Base-by-base conservation (phyloP, 1,140 invertebrate species). In the Danaus plexippus region DNA sequence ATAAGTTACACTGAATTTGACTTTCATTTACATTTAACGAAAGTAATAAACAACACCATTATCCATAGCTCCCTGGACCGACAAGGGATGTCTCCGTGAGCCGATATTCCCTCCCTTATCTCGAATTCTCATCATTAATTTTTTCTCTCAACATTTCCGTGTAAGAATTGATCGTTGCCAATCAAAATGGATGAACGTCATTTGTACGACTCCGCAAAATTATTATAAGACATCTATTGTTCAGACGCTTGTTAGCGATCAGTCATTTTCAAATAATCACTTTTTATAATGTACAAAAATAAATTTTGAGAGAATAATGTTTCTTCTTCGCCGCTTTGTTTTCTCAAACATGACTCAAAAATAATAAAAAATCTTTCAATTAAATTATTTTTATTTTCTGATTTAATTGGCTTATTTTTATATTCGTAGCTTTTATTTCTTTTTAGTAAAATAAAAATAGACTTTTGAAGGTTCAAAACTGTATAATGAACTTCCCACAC, bases 91-190 rank as follows among this genome's bases (percentile, higher is more conserved):
- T 32, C 22, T 32, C 2, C 18, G 2, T 2, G 18, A n/a, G n/a
- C n/a, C n/a, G n/a, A n/a, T n/a, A n/a, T n/a, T n/a, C n/a, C n/a
- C 57, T 66, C 64, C 61, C 68, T 75, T 71, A 64, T 58, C 69
- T 58, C 63, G 62, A 64, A 71, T 74, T 74, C 67, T 69, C 64
- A 70, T 80, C 77, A 82, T 82, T 80, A 81, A 77, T 78, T 77
- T 79, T 77, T 77, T 71, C 61, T 68, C 63, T 70, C 63, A 69
- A 66, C 67, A 60, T 71, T 77, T 72, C 67, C 71, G 61, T 49
- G 53, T 50, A 15, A 57, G 65, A 63, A 78, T 78, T 71, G 77
- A 80, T 78, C 73, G 73, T 66, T 59, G 45, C 69, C 72, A 78
- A 82, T 80, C 73, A 74, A 58, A 46, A 22, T 15, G 44, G 67